Percentiles rank a stretch among this genome's conserved stretches.
Conservation (phyloP, 2,888 invertebrate species). For the Metopia argyrocephala region DNA sequence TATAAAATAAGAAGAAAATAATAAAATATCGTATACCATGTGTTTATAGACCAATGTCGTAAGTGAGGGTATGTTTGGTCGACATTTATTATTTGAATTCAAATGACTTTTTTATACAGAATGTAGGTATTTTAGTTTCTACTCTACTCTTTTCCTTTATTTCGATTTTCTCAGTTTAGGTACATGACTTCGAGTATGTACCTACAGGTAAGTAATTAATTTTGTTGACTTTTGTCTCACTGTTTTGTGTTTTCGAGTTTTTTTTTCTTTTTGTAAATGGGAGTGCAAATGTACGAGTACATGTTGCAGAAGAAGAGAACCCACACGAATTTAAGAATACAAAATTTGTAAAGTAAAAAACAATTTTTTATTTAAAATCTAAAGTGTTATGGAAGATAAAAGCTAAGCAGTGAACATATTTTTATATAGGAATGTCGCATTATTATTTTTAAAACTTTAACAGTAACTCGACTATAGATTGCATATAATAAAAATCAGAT, state of each 20-base stretch:
- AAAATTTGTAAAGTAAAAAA: conserved; percentile 37
- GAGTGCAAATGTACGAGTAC: conserved; percentile 52
- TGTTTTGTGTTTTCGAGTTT: conserved; percentile 6
- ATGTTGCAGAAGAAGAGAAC: conserved; percentile 38
- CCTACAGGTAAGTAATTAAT: conserved; percentile 60
- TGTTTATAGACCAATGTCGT: not conserved
- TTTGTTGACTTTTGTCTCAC: conserved; percentile 56
- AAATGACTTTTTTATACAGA: conserved; percentile 21
- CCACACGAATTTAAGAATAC: conserved; percentile 43
- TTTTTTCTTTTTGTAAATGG: conserved; percentile 44
- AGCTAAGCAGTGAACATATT: too few relatives aligned
- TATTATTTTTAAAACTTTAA: too few relatives aligned
- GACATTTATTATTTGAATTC: conserved; percentile 47
- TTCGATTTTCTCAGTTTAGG: conserved; percentile 22
- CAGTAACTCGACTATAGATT: too few relatives aligned
- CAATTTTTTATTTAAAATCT: not conserved
- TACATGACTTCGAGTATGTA: conserved; percentile 30
- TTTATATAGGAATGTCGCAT: too few relatives aligned
- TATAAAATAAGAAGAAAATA: not conserved
- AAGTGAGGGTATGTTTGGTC: conserved; percentile 5
- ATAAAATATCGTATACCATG: not conserved
- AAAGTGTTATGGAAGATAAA: too few relatives aligned
- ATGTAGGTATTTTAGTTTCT: not conserved
- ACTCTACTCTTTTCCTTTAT: not conserved
- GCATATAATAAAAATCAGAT: too few relatives aligned